Base-by-base conservation (phyloP, 2,888 invertebrate genomes). In the Lochmaea capreae region DNA sequence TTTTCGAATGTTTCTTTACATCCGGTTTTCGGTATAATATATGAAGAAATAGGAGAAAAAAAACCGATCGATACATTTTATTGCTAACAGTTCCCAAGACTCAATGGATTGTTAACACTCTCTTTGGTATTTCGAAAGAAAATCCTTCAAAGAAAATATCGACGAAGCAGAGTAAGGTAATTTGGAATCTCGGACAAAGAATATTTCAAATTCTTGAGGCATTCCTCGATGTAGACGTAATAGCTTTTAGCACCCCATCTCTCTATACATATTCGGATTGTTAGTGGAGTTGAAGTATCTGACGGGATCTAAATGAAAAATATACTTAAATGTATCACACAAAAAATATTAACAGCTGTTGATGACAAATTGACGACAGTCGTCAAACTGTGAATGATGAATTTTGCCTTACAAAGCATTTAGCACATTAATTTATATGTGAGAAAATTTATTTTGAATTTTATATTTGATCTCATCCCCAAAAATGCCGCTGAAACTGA, bases 71-170 rank as follows among this genome's bases (percentile, higher is more conserved):
- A 58, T 58, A 22, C 10, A 10, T 58, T 58, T 58, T 58, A 58
- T 58, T 58, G 58, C 58, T 26, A 58, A 58, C 58, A 58, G 58
- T 58, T 58, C 58, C 58, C 22, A 18, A 26, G 58, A 58, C 58
- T 58, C 58, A 58, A 58, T 58, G 58, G 58, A 58, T 58, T 58
- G 58, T 58, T 58, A 58, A 58, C 22, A 18, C 58, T 58, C 58
- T 26, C 26, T 58, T 22, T 11, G 22, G 18, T 58, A 39, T 61
- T 61, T 61, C 39, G 33, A 14, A 39, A 39, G 16, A 39, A 39
- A 61, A 14, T 39, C 39, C n/a, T 33, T n/a, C 9, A 61, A 33
- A 61, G 26, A 39, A 14, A 39, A 39, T 58, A 11, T 58, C 22
- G 6, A 22, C 33, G 33, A 33, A 58, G 26, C 12, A 22, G 5